Evolutionary conservation across 2,797 vertebrate genomes (phyloP), one percentile per base, ranked within the genome.

Genomic region (Synanceia verrucosa): DNA sequence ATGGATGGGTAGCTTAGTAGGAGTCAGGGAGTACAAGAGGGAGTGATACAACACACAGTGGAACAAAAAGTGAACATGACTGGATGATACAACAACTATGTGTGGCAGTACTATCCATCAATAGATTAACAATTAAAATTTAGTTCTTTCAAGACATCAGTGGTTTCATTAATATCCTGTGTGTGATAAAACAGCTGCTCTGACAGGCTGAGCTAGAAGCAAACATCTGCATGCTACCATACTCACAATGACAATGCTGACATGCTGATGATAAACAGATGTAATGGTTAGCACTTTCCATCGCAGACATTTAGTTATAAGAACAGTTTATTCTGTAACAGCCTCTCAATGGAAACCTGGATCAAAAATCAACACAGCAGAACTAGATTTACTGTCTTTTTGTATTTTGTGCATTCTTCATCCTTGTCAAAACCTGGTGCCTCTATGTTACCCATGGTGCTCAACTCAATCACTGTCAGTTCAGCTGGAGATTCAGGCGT

Each of bases 1-100:
- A 60, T 0, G 2, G 9, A 74, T 50, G 59, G 59, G 43, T 56
- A 59, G 70, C 53, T 19, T 57, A 78, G 61, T 43, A n/a, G 46
- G 12, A 76, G 64, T 72, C 41, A 34, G 62, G 24, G n/a, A n/a
- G n/a, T n/a, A n/a, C n/a, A n/a, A n/a, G n/a, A n/a, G n/a, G n/a
- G 65, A 65, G 62, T 5, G 62, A 57, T 26, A 19, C 13, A 34
- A 57, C 41, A 5, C 23, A 18, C 50, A 36, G 61, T 6, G 26
- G 60, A 74, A 70, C 51, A 47, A 68, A 70, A 46, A 52, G 58
- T 55, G 66, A 74, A 31, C 41, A 26, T 21, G 34, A 56, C 26
- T 31, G 62, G 47, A 77, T 47, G 36, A 65, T 41, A 24, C 50
- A 56, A 39, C 71, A 52, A 43, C 59, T 72, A 56, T 10, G 37